phyloP scores from a whole-genome alignment of 2,113 vertebrate genomes.

The Gila orcuttii region DNA sequence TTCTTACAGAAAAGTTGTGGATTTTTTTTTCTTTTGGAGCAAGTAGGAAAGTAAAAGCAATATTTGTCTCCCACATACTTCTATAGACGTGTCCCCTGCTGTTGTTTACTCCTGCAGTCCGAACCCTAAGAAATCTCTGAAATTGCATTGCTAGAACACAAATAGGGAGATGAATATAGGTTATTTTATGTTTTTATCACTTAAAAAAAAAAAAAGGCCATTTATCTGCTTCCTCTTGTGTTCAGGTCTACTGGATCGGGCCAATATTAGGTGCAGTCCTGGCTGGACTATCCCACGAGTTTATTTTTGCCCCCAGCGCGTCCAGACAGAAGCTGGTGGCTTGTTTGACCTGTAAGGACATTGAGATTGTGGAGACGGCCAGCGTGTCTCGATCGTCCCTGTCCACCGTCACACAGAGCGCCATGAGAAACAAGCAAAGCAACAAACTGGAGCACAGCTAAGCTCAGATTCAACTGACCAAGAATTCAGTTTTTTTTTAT shows the following conservation, averaged over 20 bases:
- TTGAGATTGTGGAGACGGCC: conserved; percentile 81
- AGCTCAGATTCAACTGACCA: conserved; percentile 16
- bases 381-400: conserved; percentile 80
- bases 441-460: conserved; percentile 71
- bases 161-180: not conserved
- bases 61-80: too few relatives aligned
- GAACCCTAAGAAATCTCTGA: not conserved
- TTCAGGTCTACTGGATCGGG: conserved; percentile 82
- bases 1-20: not conserved
- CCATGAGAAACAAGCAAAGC: conserved; percentile 72
- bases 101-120: not conserved
- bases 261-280: conserved; percentile 76
- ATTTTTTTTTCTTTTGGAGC: not conserved
- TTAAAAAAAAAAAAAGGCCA: too few relatives aligned
- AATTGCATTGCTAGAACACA: not conserved
- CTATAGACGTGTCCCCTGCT: not conserved
- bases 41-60: not conserved
- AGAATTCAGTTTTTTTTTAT: not conserved
- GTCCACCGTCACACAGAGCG: conserved; percentile 71
- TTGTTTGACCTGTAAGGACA: conserved; percentile 79
- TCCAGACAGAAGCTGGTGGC: conserved; percentile 81
- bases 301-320: conserved; percentile 77
- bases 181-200: not conserved
- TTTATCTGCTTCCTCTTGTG: not conserved
- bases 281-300: conserved; percentile 79